Evolutionary conservation across 1,140 invertebrate species (phyloP).

Genomic region (Vanessa tameamea): DNA sequence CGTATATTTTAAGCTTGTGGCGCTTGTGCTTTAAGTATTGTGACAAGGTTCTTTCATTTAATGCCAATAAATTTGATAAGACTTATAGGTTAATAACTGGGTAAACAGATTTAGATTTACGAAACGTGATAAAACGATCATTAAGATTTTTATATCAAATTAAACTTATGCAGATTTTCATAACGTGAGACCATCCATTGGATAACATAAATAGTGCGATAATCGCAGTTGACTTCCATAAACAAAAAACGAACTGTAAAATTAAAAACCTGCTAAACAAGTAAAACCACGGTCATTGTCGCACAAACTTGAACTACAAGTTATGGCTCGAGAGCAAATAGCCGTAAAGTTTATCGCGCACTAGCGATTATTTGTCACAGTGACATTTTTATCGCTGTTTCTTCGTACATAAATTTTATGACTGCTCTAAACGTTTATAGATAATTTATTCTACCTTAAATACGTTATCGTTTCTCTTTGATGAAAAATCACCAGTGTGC

Average conservation of each 20-base stretch:
- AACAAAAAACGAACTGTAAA: slow-evolving; percentile 48
- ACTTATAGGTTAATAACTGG: not conserved
- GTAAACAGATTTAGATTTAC: not conserved
- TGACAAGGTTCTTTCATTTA: too few species aligned
- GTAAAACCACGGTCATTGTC: slow-evolving; percentile 62
- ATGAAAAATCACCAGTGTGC: not conserved
- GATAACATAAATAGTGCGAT: slow-evolving; percentile 13
- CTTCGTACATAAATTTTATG: not conserved
- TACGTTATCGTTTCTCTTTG: not conserved
- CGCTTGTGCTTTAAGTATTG: too few species aligned
- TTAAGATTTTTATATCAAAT: not conserved
- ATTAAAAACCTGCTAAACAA: slow-evolving; percentile 56
- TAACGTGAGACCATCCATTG: not conserved
- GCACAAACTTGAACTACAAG: slow-evolving; percentile 48
- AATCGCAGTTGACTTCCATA: slow-evolving; percentile 5
- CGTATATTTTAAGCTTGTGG: too few species aligned
- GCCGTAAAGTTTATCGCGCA: slow-evolving; percentile 37
- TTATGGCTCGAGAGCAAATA: slow-evolving; percentile 36
- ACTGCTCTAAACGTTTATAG: not conserved
- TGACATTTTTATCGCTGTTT: slow-evolving; percentile 16
- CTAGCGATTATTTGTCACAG: slow-evolving; percentile 10
- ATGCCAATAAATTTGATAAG: too few species aligned
- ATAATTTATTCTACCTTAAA: not conserved
- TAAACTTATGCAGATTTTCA: not conserved
- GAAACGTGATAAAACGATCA: not conserved